Evolutionary conservation across 2,797 vertebrate genomes (phyloP).

Genomic region (Scomberomorus guttatus): DNA sequence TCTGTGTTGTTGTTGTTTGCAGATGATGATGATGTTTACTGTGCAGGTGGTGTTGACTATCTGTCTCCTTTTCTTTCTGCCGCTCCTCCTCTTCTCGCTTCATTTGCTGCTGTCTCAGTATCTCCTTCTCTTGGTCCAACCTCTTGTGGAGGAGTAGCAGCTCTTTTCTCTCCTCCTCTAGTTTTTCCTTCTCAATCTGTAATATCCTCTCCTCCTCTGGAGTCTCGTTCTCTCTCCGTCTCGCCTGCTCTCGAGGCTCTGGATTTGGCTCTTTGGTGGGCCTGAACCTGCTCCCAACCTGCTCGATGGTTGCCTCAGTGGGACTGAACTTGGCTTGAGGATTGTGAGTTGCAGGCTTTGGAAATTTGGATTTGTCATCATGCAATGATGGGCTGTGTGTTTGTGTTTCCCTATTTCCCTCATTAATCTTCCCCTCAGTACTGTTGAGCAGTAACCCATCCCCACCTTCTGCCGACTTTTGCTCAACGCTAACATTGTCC

Average conservation of each 20-base stretch:
- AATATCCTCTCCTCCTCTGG: slow-evolving; percentile 67
- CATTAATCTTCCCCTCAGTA: slow-evolving; percentile 47
- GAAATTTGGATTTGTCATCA: slow-evolving; percentile 58
- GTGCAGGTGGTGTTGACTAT: slow-evolving; percentile 51
- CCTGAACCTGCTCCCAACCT: slow-evolving; percentile 39
- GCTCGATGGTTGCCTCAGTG: slow-evolving; percentile 40
- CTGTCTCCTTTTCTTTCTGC: slow-evolving; percentile 49
- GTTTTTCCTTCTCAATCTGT: slow-evolving; percentile 64
- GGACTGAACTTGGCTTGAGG: slow-evolving; percentile 42
- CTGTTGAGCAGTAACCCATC: slow-evolving; percentile 44
- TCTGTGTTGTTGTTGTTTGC: slow-evolving; percentile 69
- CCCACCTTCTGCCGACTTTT: slow-evolving; percentile 29
- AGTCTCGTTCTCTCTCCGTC: slow-evolving; percentile 74
- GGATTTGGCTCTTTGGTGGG: slow-evolving; percentile 80
- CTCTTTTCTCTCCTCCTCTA: slow-evolving; percentile 81
- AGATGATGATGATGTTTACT: slow-evolving; percentile 72
- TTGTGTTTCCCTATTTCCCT: slow-evolving; percentile 31
- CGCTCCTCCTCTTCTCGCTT: slow-evolving; percentile 68
- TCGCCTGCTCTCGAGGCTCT: slow-evolving; percentile 57
- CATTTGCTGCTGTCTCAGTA: slow-evolving; percentile 74
- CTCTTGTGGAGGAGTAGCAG: slow-evolving; percentile 81
- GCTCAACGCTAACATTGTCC: slow-evolving; percentile 40
- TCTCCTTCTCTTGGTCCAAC: slow-evolving; percentile 83
- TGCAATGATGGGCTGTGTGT: slow-evolving; percentile 49
- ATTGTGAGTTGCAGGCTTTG: slow-evolving; percentile 56